These are phyloP conservation scores for Rhagologus leucostigma DNA, from an alignment of 2,113 vertebrate species.

Conservation along the genomic window DNA sequence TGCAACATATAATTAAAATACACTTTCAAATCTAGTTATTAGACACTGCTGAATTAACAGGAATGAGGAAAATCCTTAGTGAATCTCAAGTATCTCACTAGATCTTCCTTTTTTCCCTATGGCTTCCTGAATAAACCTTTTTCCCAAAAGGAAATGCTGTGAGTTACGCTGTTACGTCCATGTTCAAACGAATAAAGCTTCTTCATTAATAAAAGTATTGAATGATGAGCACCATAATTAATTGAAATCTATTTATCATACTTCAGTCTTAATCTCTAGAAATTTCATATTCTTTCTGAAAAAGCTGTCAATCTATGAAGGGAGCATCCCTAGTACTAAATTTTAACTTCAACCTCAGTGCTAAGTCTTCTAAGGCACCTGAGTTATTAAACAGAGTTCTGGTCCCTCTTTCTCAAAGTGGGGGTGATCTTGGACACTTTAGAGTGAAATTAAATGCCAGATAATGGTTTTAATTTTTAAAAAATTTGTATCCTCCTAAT, in stretches of 20 bases:
- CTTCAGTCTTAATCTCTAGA: not conserved
- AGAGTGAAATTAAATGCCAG: not conserved
- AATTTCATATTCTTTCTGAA: not conserved
- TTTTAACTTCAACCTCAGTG: not conserved
- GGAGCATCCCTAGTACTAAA: not conserved
- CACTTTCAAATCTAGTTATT: not conserved
- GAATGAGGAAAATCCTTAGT: not conserved
- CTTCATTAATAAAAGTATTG: not conserved
- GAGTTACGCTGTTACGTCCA: not conserved
- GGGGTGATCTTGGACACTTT: not conserved
- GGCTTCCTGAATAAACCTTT: not conserved
- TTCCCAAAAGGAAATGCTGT: not conserved
- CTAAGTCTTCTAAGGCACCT: not conserved
- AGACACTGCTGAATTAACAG: not conserved
- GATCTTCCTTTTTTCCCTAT: not conserved
- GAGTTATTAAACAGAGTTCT: not conserved
- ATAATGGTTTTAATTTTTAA: not conserved
- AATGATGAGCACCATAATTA: not conserved
- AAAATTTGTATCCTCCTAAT: not conserved
- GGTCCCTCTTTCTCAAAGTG: not conserved
- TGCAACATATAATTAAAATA: not conserved
- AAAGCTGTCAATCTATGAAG: not conserved
- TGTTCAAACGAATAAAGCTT: not conserved
- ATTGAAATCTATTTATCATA: not conserved
- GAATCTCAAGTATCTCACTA: not conserved